Percentiles rank a stretch among this genome's conserved stretches.
Evolutionary conservation across 2,797 vertebrate species (phyloP).

Genomic region (Heterohyrax brucei): DNA sequence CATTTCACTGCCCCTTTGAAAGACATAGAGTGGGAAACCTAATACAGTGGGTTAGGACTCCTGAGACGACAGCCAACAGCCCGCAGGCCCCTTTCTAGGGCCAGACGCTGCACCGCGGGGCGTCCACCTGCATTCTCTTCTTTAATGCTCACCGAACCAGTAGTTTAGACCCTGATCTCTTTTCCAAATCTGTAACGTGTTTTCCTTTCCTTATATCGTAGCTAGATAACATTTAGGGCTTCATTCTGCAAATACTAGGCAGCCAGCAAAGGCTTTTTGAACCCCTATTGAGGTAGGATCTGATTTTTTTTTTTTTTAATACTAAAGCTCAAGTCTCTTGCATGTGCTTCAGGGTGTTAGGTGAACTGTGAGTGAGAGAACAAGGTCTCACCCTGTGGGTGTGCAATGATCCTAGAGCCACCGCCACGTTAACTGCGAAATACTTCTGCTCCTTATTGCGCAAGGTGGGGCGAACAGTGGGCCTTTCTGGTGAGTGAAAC

Average conservation of each 20-base stretch:
- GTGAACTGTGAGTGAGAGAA: neutral
- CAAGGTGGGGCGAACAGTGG: neutral
- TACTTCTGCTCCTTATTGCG: neutral
- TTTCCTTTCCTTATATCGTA: neutral
- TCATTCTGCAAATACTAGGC: neutral
- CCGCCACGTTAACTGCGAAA: neutral
- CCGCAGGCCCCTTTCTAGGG: neutral
- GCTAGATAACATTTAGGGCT: neutral
- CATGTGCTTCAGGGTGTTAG: neutral
- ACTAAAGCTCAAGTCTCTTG: neutral
- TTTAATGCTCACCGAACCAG: neutral
- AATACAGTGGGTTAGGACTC: neutral
- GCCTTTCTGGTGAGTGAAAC: constrained; percentile 32
- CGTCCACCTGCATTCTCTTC: neutral
- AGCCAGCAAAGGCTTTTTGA: neutral
- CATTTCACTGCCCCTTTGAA: neutral
- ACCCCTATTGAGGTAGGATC: neutral
- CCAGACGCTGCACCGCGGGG: neutral
- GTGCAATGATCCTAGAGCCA: neutral
- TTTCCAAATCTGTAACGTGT: constrained; percentile 14
- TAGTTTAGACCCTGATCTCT: neutral
- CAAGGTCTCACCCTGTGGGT: neutral
- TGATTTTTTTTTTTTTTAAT: constrained; percentile 15
- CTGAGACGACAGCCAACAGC: neutral
- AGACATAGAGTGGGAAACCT: neutral